Evolutionary conservation across 53 echinoderm and acorn worm species (phyloP).

Genomic region (Mesocentrotus franciscanus): DNA sequence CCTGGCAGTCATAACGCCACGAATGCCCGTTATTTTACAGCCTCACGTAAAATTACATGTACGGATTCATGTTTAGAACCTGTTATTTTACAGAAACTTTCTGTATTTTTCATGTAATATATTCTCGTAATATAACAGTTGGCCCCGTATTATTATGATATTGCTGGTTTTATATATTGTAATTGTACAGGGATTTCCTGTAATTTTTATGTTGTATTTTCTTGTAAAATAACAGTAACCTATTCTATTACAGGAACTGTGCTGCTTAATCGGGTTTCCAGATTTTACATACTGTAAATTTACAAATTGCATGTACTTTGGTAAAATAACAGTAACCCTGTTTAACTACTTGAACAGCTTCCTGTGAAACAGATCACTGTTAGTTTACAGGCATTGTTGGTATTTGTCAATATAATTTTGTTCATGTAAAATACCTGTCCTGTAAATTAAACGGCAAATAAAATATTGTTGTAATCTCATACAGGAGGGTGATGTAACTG

Average conservation of each 20-base stretch:
- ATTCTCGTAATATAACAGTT: not conserved
- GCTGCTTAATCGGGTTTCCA: not conserved
- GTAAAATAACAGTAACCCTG: constrained; percentile 5
- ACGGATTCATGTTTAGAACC: not conserved
- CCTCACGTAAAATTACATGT: constrained; percentile 24
- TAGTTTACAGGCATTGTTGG: constrained; percentile 1
- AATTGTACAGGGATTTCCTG: not conserved
- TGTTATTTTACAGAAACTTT: constrained; percentile 27
- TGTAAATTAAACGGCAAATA: not conserved
- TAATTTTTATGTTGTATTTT: constrained; percentile 1
- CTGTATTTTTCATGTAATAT: not conserved
- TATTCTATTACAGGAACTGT: constrained; percentile 20
- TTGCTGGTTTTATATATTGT: constrained; percentile 25
- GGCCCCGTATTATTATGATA: not conserved
- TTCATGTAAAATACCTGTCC: not conserved
- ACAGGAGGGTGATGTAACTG: not conserved
- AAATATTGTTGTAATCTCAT: not conserved
- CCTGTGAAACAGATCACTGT: constrained; percentile 33
- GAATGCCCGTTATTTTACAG: constrained; percentile 26
- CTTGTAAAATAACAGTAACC: constrained; percentile 17
- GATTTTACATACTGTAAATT: not conserved
- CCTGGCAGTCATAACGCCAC: constrained; percentile 47
- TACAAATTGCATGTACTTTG: not conserved
- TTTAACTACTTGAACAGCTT: not conserved
- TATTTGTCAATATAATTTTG: not conserved